phyloP scores from a whole-genome alignment of 30 jellyfish, hydroid and myxozoan genomes.

The Pseudorhiza aurosa region DNA sequence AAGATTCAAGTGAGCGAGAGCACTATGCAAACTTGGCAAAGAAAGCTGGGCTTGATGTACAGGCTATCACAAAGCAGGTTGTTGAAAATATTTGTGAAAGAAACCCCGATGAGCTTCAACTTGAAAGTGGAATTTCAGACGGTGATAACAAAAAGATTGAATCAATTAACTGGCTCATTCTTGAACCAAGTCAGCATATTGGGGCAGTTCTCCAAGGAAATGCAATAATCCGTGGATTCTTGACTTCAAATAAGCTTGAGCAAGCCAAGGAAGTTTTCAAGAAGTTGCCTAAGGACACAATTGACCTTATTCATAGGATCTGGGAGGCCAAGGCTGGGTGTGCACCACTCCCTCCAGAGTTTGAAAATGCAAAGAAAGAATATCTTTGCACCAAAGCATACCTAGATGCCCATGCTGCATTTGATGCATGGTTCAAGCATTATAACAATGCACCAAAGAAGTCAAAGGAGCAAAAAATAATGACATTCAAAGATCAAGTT shows the following conservation, averaged over 20 bases:
- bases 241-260: constrained; percentile 74
- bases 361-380: constrained; percentile 87
- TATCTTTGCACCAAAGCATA: constrained; percentile 84
- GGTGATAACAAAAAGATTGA: constrained; percentile 73
- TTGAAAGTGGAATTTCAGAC: constrained; percentile 13
- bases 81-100: constrained; percentile 81
- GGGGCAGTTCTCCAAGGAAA: constrained; percentile 95
- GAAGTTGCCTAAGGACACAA: constrained; percentile 85
- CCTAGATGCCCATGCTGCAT: constrained; percentile 90
- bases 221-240: constrained; percentile 81
- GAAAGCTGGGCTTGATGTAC: constrained; percentile 77
- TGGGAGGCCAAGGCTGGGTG: constrained; percentile 93
- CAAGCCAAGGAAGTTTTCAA: constrained; percentile 62
- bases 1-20: constrained; percentile 42
- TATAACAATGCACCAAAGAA: constrained; percentile 83
- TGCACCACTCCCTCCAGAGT: constrained; percentile 69
- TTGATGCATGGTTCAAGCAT: constrained; percentile 93
- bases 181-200: constrained; percentile 84
- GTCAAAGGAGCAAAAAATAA: constrained; percentile 50
- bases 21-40: constrained; percentile 59
- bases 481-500: constrained; percentile 81
- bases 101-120: constrained; percentile 46
- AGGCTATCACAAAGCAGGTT: constrained; percentile 69
- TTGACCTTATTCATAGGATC: constrained; percentile 73
- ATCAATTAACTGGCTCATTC: constrained; percentile 84